Evolutionary conservation across 2,888 invertebrate species (phyloP).

Genomic region (Cylloceria caligata): DNA sequence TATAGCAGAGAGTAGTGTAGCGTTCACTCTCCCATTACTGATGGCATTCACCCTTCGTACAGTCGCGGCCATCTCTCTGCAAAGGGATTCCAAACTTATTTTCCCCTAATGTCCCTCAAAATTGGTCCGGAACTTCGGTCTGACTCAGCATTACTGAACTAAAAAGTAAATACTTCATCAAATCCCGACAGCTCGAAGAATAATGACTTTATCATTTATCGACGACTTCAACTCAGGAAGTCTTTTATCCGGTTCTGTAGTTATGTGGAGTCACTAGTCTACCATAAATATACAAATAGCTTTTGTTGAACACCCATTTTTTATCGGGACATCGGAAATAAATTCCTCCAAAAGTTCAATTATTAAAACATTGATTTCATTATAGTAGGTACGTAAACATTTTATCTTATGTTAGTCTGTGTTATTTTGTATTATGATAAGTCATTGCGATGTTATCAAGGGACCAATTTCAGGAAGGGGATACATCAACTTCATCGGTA

Average conservation of each 20-base stretch:
- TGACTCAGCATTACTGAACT: neutral
- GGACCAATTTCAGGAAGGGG: neutral
- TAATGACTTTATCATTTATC: conserved; percentile 12
- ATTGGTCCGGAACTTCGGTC: neutral
- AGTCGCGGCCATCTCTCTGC: conserved; percentile 22
- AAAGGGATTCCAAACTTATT: conserved; percentile 25
- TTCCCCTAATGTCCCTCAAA: neutral
- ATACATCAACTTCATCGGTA: neutral
- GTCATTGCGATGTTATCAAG: neutral
- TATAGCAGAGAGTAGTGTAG: neutral
- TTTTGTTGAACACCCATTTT: neutral
- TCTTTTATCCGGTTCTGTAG: neutral
- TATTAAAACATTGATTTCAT: conserved; percentile 1
- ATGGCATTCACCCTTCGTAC: conserved; percentile 27
- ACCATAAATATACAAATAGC: neutral
- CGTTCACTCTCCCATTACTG: conserved; percentile 29
- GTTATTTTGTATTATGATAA: too few relatives aligned
- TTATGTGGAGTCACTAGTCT: neutral
- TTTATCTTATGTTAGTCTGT: neutral
- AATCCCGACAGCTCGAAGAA: conserved; percentile 1
- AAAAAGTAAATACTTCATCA: conserved; percentile 21
- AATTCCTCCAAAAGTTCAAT: conserved; percentile 6
- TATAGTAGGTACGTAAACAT: conserved; percentile 20
- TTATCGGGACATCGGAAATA: conserved; percentile 8
- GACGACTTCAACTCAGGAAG: neutral